A percentile compares a stretch with the other conserved stretches of the same genome.
Conservation (phyloP, 2,113 vertebrate genomes). For the Geococcyx californianus region DNA sequence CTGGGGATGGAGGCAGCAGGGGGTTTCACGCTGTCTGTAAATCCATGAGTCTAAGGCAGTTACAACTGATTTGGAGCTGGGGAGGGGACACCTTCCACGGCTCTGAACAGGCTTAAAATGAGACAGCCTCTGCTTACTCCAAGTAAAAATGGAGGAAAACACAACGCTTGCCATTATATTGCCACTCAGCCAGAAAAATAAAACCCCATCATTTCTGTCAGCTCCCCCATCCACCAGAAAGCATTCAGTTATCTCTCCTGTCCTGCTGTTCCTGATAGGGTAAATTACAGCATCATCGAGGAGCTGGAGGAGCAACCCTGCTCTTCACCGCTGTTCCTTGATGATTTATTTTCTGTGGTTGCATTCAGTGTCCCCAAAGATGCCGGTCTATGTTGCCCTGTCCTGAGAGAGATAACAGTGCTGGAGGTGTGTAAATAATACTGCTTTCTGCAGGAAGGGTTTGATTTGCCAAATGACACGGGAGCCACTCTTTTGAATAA, state of each 20-base stretch:
- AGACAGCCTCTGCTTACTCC: neutral
- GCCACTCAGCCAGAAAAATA: conserved; percentile 18
- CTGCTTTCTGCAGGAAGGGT: neutral
- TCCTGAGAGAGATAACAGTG: neutral
- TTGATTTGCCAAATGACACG: accelerated
- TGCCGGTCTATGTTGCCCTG: accelerated
- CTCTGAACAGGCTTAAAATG: neutral
- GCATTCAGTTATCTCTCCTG: neutral
- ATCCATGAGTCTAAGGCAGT: neutral
- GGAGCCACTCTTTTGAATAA: neutral
- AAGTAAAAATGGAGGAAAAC: neutral
- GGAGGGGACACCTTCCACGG: neutral
- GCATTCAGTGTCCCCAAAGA: neutral
- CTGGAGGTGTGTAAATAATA: neutral
- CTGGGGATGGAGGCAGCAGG: neutral
- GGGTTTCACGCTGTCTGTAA: neutral
- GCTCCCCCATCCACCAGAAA: neutral
- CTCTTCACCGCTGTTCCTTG: neutral
- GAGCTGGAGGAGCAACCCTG: neutral
- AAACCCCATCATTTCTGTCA: neutral
- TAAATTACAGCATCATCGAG: neutral
- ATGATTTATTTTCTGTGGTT: neutral
- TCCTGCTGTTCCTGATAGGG: conserved; percentile 9
- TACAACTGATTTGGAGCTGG: neutral
- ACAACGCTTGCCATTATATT: neutral